Evolutionary conservation across 2,113 vertebrate species (phyloP), one percentile per base, ranked within the genome.

Genomic region (Oreochromis tanganicae): DNA sequence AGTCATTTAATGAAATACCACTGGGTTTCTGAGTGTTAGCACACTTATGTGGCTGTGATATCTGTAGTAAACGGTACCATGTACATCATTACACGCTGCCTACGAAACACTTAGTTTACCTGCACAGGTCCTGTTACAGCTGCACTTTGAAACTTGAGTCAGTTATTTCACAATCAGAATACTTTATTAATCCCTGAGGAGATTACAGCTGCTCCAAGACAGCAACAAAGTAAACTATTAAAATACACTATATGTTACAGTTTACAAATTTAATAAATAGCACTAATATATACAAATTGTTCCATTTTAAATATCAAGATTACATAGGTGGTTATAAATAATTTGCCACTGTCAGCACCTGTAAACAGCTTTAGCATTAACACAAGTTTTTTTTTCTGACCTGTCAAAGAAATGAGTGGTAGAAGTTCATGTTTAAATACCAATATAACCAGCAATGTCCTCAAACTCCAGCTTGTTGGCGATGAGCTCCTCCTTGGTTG

Each of bases 401-500:
- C 5, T 3, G 9, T 34, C 59, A 63, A 63, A n/a, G 3, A 19
- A 36, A 63, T 7, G 17, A 63, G 6, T 34, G 17, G 17, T 6
- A n/a, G 32, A 63, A 9, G 8, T 21, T 10, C 16, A 27, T 32
- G 4, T 38, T 9, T 34, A 4, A 48, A 43, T 95, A 99, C 99
- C 99, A 85, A 99, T 97, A 90, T 99, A 98, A 83, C 97, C 97
- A 55, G 98, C 98, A 84, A 99, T 97, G 92, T 97, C 96, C 79
- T 95, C 93, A 93, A 99, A 99, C 96, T 99, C 98, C 14, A 98
- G 97, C 89, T 94, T 98, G 94, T 99, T 99, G 88, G 98, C 98
- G 83, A 99, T 99, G 27, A 99, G 97, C 94, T 99, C 98, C 93
- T 99, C 99, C 94, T 99, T 99, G 78, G 99, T 99, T 84, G 99